Percentiles rank a stretch among this genome's conserved stretches.
Conservation (phyloP, 2,797 vertebrate species). For the Chelmon rostratus region DNA sequence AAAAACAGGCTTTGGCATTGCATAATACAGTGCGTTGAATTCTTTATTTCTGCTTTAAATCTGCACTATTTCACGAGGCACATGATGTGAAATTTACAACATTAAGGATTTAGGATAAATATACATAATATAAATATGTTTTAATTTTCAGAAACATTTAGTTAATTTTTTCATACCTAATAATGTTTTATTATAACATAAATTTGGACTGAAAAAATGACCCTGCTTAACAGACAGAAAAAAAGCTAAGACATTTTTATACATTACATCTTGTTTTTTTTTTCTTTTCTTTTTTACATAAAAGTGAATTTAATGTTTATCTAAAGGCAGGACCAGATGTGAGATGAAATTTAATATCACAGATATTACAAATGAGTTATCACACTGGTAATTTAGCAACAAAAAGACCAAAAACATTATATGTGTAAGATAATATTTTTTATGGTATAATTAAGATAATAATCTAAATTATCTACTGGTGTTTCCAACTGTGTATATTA, state of each 20-base stretch:
- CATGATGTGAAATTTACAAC: slow-evolving; percentile 38
- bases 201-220: slow-evolving; percentile 1
- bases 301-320: not conserved
- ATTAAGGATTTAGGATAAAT: not conserved
- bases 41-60: slow-evolving; percentile 46
- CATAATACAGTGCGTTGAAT: slow-evolving; percentile 52
- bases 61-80: slow-evolving; percentile 4
- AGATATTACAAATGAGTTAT: not conserved
- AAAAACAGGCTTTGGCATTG: slow-evolving; percentile 45
- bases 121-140: too few relatives aligned
- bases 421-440: not conserved
- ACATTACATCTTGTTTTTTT: not conserved
- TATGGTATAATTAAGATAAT: slow-evolving; percentile 21
- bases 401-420: not conserved
- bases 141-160: slow-evolving; percentile 12
- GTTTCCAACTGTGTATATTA: slow-evolving; percentile 38
- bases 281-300: not conserved
- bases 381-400: not conserved
- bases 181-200: not conserved
- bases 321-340: not conserved
- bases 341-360: not conserved
- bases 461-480: slow-evolving; percentile 8
- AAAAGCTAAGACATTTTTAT: not conserved
- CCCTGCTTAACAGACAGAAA: not conserved
- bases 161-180: not conserved